These are phyloP conservation scores for Equus przewalskii DNA, from an alignment of 2,113 vertebrate genomes.

Conservation along the genomic window DNA sequence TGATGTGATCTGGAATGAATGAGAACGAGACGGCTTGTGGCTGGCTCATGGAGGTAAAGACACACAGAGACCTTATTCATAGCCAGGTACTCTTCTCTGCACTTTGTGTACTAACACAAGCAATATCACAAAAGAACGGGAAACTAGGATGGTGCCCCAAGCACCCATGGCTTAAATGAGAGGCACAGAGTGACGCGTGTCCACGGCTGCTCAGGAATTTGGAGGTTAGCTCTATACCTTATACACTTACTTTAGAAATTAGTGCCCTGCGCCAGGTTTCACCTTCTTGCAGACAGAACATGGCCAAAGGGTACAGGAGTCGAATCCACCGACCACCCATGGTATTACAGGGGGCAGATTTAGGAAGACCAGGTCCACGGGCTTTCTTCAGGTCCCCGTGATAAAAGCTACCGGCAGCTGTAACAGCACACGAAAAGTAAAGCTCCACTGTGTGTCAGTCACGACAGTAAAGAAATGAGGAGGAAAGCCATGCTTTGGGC, in stretches of 20 bases:
- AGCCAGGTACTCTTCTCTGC: rapidly evolving
- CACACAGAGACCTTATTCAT: rapidly evolving
- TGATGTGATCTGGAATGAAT: background rate
- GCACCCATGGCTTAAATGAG: background rate
- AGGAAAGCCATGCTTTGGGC: background rate
- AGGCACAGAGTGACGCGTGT: background rate
- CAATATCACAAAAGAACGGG: rapidly evolving
- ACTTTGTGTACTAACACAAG: rapidly evolving
- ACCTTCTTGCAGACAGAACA: background rate
- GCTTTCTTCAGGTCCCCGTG: background rate
- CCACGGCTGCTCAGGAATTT: background rate
- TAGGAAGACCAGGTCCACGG: rapidly evolving
- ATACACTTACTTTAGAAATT: background rate
- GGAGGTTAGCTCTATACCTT: background rate
- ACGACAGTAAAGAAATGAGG: background rate
- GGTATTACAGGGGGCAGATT: background rate
- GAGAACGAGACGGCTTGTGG: background rate
- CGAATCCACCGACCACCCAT: rapidly evolving
- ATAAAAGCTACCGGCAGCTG: background rate
- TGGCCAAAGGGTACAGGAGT: background rate
- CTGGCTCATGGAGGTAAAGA: rapidly evolving
- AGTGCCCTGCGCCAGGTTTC: background rate
- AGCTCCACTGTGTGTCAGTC: rapidly evolving
- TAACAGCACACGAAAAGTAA: rapidly evolving
- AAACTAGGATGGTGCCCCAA: rapidly evolving